A percentile compares a stretch with the other conserved stretches of the same genome.
Conservation (phyloP, 2,113 vertebrate genomes). For the Mungos mungo region DNA sequence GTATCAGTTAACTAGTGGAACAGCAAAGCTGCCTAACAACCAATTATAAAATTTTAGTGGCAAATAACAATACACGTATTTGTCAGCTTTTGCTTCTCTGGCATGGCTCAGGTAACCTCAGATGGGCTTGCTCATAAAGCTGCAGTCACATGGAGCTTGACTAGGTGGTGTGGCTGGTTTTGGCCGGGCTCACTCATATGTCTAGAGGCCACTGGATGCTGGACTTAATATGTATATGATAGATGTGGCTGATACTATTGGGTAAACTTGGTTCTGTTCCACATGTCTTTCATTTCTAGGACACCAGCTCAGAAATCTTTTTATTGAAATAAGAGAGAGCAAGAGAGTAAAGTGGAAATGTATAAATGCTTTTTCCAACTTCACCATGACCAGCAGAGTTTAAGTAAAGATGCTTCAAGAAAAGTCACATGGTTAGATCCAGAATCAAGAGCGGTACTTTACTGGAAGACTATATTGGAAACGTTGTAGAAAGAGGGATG, state of each 20-base stretch:
- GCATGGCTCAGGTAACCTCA: not conserved
- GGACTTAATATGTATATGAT: not conserved
- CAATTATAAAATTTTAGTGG: constrained; percentile 23
- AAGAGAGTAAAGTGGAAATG: not conserved
- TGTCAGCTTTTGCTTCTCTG: constrained; percentile 23
- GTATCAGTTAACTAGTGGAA: not conserved
- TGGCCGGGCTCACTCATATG: not conserved
- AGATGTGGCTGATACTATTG: not conserved
- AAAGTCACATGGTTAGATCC: not conserved
- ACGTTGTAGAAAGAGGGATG: not conserved
- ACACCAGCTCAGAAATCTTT: not conserved
- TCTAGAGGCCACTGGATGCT: not conserved
- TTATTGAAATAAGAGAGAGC: not conserved
- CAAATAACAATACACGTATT: not conserved
- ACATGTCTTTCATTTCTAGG: not conserved
- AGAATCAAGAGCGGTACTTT: not conserved
- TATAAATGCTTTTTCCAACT: not conserved
- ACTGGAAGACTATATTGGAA: not conserved
- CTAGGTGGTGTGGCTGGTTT: not conserved
- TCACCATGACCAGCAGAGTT: not conserved
- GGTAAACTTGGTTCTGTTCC: not conserved
- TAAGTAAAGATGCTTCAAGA: not conserved
- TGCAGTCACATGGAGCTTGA: not conserved
- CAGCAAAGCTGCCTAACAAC: not conserved
- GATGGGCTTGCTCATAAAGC: not conserved